Conservation (phyloP, 1,140 invertebrate genomes). For the Aphaenogaster ashmeadi region DNA sequence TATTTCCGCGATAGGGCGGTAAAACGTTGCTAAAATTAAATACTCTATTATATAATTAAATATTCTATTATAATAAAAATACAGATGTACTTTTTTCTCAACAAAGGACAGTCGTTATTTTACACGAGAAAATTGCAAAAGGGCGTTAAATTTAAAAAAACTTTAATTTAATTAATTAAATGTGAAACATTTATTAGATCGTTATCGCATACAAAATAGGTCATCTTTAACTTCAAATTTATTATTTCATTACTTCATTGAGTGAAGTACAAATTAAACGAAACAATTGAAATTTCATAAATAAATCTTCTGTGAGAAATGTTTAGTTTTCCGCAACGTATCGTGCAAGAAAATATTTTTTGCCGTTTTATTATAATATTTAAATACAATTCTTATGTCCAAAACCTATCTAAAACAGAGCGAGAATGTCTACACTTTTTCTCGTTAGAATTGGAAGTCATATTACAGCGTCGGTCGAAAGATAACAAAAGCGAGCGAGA, state of each 20-base stretch:
- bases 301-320: background rate
- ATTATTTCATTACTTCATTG: background rate
- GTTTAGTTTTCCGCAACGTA: background rate
- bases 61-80: background rate
- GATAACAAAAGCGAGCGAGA: background rate
- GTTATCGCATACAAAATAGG: background rate
- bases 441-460: background rate
- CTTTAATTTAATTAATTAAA: constrained; percentile 15
- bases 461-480: background rate
- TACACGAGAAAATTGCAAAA: background rate
- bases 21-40: background rate
- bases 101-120: background rate
- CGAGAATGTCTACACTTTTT: background rate
- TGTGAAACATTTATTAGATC: background rate
- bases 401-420: background rate
- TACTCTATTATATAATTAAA: background rate
- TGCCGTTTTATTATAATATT: background rate
- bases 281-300: background rate
- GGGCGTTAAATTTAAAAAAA: background rate
- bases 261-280: background rate
- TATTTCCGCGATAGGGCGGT: background rate
- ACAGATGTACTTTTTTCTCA: background rate
- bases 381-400: background rate
- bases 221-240: background rate
- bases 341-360: background rate